phyloP scores from a whole-genome alignment of 1,140 invertebrate genomes.

The Drosophila sp. region DNA sequence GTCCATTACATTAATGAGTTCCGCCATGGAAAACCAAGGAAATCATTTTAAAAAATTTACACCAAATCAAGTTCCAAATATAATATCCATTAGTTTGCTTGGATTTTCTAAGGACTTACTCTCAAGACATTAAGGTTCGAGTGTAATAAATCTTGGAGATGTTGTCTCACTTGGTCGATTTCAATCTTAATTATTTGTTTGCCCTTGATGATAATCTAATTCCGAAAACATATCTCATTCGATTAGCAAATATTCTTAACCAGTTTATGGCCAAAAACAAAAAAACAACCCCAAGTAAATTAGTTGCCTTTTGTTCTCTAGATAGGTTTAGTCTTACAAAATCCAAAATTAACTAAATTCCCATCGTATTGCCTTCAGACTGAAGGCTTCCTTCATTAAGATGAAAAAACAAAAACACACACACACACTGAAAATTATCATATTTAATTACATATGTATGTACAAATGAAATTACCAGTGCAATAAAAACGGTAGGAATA shows the following conservation, averaged over 20 bases:
- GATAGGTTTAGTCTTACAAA: constrained; percentile 12
- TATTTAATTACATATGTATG: constrained; percentile 60
- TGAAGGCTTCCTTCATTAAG: constrained; percentile 63
- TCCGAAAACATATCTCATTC: not conserved
- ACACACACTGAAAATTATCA: constrained; percentile 48
- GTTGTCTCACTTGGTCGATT: not conserved
- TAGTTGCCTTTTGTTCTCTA: constrained; percentile 9
- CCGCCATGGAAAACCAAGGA: too few relatives aligned
- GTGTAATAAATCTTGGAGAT: not conserved
- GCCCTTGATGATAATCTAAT: not conserved
- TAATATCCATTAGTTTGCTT: too few relatives aligned
- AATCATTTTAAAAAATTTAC: too few relatives aligned
- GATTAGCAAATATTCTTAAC: constrained; percentile 7
- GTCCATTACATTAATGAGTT: too few relatives aligned
- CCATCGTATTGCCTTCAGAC: constrained; percentile 60
- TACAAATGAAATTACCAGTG: constrained; percentile 55
- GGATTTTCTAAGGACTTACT: too few relatives aligned
- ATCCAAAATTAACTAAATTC: constrained; percentile 35
- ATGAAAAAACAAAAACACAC: constrained; percentile 4
- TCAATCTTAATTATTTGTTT: constrained; percentile 5
- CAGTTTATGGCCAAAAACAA: not conserved
- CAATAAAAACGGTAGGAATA: constrained; percentile 30
- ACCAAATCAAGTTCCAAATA: too few relatives aligned
- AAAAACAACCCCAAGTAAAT: not conserved
- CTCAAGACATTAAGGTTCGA: not conserved